Percentiles rank a stretch among this genome's conserved stretches.
These are phyloP conservation scores for Muscicapa adusta DNA, from an alignment of 2,113 vertebrate species.

Conservation along the genomic window DNA sequence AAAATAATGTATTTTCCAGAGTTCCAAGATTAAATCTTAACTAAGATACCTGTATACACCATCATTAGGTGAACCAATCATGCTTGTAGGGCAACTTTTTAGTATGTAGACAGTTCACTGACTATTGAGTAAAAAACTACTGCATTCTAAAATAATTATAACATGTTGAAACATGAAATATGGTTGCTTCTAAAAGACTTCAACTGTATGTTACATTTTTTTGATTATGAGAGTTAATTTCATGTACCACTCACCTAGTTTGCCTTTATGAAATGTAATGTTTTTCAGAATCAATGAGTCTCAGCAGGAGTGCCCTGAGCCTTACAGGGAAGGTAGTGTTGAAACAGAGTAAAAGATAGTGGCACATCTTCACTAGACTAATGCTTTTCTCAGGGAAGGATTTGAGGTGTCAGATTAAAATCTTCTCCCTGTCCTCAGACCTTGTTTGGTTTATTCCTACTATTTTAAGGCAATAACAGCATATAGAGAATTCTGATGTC, in stretches of 20 bases:
- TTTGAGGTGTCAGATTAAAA: not conserved
- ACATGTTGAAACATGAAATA: accelerated
- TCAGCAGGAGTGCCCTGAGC: not conserved
- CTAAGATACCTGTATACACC: not conserved
- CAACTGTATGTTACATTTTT: not conserved
- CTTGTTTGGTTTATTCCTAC: not conserved
- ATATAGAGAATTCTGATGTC: not conserved
- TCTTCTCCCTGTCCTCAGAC: not conserved
- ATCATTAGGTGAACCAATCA: not conserved
- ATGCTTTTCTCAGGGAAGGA: not conserved
- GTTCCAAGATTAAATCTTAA: not conserved
- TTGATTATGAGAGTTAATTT: not conserved
- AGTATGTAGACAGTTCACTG: not conserved
- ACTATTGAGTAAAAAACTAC: not conserved
- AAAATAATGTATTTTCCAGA: not conserved
- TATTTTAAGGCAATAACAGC: not conserved
- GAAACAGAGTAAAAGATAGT: not conserved
- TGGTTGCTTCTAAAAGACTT: not conserved
- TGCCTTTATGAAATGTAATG: not conserved
- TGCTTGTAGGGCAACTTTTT: not conserved
- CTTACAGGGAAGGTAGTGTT: not conserved
- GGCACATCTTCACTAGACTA: not conserved
- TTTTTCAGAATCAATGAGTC: not conserved
- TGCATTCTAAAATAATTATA: not conserved
- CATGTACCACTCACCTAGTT: not conserved